These are phyloP conservation scores for Typhlichthys eigenmanni DNA, from an alignment of 2,797 vertebrate genomes.

Conservation along the genomic window DNA sequence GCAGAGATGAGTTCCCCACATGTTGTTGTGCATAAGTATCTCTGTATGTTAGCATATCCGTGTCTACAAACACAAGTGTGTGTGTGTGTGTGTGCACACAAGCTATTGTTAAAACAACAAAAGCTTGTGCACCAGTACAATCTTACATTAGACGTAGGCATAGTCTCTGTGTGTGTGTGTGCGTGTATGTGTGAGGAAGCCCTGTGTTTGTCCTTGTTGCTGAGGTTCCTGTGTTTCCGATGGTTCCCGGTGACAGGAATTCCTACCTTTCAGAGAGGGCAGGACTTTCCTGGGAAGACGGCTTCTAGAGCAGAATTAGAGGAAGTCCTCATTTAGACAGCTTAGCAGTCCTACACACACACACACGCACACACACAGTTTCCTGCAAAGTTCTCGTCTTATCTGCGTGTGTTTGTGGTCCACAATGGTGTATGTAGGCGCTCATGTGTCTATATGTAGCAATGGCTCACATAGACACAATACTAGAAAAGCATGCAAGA, in stretches of 20 bases:
- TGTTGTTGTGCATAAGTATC: neutral
- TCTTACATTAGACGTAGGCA: no score
- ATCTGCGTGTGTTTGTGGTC: no score
- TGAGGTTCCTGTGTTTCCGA: constrained; percentile 74
- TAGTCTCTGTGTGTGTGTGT: neutral
- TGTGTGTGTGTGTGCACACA: constrained; percentile 13
- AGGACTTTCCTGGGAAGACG: constrained; percentile 86
- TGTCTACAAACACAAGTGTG: neutral
- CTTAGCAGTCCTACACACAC: constrained; percentile 54
- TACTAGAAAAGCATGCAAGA: no score
- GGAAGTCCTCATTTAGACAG: constrained; percentile 96
- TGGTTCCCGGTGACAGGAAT: constrained; percentile 89
- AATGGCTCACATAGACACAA: no score
- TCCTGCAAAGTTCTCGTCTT: no score
- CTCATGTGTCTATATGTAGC: constrained; percentile 73
- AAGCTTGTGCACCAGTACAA: no score
- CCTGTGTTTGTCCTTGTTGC: constrained; percentile 47
- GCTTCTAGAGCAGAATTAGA: constrained; percentile 90
- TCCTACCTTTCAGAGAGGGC: constrained; percentile 82
- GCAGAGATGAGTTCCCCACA: neutral
- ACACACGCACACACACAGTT: constrained; percentile 19
- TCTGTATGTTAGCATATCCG: neutral
- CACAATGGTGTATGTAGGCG: constrained; percentile 18
- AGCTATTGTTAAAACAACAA: no score
- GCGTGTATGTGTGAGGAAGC: constrained; percentile 29